Conservation (phyloP, 2,113 vertebrate species). For the Pomatostomus ruficeps region DNA sequence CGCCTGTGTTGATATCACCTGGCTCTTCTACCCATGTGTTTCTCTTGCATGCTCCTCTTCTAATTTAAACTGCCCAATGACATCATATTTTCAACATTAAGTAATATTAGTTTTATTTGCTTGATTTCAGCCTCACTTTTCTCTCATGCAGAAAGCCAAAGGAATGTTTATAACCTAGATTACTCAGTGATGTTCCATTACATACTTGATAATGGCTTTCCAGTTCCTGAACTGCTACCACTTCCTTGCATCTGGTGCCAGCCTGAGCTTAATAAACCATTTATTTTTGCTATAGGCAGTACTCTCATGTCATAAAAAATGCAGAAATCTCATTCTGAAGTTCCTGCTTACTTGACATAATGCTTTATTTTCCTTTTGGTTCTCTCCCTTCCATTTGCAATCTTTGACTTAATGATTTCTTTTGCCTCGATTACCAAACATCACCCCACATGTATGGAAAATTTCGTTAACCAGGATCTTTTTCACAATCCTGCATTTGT, state of each 20-base stretch:
- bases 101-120: background rate
- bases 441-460: background rate
- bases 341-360: background rate
- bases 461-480: background rate
- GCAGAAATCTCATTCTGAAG: background rate
- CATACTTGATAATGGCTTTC: background rate
- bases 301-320: background rate
- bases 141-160: background rate
- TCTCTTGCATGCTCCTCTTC: background rate
- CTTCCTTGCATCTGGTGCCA: background rate
- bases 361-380: background rate
- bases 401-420: background rate
- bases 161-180: background rate
- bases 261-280: background rate
- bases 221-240: background rate
- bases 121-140: background rate
- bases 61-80: background rate
- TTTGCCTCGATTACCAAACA: background rate
- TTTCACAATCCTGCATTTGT: background rate
- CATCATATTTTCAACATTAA: background rate
- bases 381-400: background rate
- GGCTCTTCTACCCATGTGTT: background rate
- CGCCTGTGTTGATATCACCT: background rate
- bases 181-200: background rate
- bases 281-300: background rate